Base-by-base conservation (phyloP, 2,113 vertebrate genomes). In the Alosa alosa region DNA sequence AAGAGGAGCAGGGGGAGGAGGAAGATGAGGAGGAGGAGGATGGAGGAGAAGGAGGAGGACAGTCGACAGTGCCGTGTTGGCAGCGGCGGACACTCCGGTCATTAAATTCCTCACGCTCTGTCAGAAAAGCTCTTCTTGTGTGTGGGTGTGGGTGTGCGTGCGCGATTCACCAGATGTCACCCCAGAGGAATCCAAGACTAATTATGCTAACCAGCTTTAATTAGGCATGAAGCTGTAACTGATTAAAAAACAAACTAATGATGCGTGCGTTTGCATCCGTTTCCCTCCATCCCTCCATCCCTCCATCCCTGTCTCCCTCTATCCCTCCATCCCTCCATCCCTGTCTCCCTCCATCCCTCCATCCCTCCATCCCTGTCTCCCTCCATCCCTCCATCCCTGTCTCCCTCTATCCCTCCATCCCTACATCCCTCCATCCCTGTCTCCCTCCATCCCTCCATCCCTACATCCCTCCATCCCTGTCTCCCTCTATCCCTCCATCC, bases 201-300 rank as follows among this genome's bases (percentile, higher is more conserved):
- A 92, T 92, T 85, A 86, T 60, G 90, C 9, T 0, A 88, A 86
- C 47, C 88, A 78, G 45, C 68, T 86, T 90, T 92, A 89, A 90
- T 88, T 90, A 89, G 13, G 81, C 82, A 91, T 46, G 87, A 84
- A 84, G 49, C 86, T 85, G 72, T 85, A 88, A 84, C 52, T 86
- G 82, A 92, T 89, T 89, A 82, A 81, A 85, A 82, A 88, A 88
- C 88, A 87, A 81, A 41, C 46, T 87, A 91, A 93, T 81, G 84
- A 86, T 60, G 88, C 78, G 44, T 88, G 31, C 7, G 82, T 85
- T 68, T 45, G 45, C 3, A 1, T 86, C 64, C 25, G 8, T 72
- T 31, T 72, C 25, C 25, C 6, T 36, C 64, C 9, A 22, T 64
- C n/a, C 25, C 6, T 36, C 64, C 9, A 22, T 64, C n/a, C 4